A percentile compares a stretch with the other conserved stretches of the same genome.
Conservation (phyloP, 2,888 invertebrate species). For the Drosophila longiperda region DNA sequence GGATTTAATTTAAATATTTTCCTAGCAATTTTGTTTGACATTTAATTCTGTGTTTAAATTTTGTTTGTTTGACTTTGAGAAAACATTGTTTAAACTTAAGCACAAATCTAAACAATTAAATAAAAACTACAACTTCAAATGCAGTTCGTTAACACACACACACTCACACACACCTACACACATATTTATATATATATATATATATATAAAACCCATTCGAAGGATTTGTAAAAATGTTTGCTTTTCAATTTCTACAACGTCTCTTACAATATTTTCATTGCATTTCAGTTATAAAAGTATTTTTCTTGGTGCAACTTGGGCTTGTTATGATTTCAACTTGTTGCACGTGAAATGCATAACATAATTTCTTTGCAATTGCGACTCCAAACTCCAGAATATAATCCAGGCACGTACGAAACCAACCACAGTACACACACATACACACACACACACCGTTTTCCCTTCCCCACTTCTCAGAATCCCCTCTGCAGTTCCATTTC, state of each 20-base stretch:
- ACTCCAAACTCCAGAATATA: conserved; percentile 34
- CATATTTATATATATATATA: not conserved
- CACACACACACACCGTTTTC: not conserved
- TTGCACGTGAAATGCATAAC: conserved; percentile 82
- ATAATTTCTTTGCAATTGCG: conserved; percentile 44
- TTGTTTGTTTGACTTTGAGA: too few species aligned
- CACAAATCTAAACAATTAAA: not conserved
- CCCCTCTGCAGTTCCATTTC: not conserved
- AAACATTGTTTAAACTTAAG: not conserved
- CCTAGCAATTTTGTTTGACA: not conserved
- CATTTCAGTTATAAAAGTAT: conserved; percentile 70
- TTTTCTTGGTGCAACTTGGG: conserved; percentile 41
- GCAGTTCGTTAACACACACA: conserved; percentile 28
- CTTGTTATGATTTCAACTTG: conserved; percentile 82
- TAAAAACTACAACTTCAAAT: conserved; percentile 12
- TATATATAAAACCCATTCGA: conserved; percentile 1
- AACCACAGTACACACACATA: not conserved
- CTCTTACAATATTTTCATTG: conserved; percentile 77
- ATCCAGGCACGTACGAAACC: conserved; percentile 54
- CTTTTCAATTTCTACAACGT: conserved; percentile 52
- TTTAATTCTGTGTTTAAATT: too few species aligned
- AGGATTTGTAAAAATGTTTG: not conserved
- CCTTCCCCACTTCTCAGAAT: not conserved
- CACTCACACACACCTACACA: not conserved
- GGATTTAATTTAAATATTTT: not conserved